These are phyloP conservation scores for Platycnemis pennipes DNA, from an alignment of 2,888 invertebrate species.

Conservation along the genomic window DNA sequence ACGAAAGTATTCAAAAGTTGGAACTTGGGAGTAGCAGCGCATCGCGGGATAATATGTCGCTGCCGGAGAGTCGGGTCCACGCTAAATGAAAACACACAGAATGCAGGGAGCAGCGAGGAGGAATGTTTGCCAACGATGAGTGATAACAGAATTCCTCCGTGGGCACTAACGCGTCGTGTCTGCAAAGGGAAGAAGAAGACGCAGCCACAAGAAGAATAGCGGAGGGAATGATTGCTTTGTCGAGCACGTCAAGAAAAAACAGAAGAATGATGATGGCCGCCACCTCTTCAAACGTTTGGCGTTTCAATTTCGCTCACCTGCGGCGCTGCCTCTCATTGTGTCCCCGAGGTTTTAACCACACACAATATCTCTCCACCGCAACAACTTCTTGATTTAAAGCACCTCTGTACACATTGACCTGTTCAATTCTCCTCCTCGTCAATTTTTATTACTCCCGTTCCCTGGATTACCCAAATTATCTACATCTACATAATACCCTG, in stretches of 20 bases:
- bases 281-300: neutral
- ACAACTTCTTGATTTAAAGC: neutral
- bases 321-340: neutral
- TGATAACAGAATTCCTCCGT: neutral
- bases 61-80: neutral
- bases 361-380: no score
- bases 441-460: no score
- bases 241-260: neutral
- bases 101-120: neutral
- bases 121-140: conserved; percentile 11
- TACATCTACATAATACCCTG: no score
- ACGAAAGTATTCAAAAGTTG: neutral
- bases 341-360: neutral
- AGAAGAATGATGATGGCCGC: conserved; percentile 13
- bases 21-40: neutral
- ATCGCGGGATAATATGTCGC: neutral
- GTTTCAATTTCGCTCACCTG: conserved; percentile 12
- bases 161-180: neutral
- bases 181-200: neutral
- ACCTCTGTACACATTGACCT: no score
- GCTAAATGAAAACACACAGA: conserved; percentile 11
- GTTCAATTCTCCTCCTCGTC: neutral
- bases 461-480: no score
- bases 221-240: conserved; percentile 12
- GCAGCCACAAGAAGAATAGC: neutral